Base-by-base conservation (phyloP, 2,888 invertebrate species). In the Lysandra coridon region DNA sequence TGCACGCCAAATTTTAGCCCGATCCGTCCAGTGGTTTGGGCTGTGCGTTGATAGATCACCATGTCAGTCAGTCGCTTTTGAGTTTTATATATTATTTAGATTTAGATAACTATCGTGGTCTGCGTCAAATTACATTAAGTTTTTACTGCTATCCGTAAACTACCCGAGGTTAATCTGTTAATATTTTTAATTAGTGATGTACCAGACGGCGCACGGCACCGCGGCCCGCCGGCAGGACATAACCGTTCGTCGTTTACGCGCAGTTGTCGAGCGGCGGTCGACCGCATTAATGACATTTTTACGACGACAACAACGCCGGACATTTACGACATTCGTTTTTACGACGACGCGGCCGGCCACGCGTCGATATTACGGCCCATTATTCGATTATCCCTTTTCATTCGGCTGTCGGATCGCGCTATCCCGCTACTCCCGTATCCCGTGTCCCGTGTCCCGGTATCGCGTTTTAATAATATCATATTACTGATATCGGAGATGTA, bases 271-370 rank as follows among this genome's bases (percentile, higher is more conserved):
- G 69, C 69, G 69, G 69, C 14, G 69, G 64, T 33, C 14, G 33
- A 69, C 69, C 69, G 69, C 69, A 69, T 10, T 69, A 69, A 33
- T 69, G 69, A 17, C 69, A 69, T 33, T 69, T 69, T 69, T 69
- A 69, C 33, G 69, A 69, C 30, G 30, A 69, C 69, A 69, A 69
- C 69, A 69, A 37, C 69, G 33, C 12, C 37, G 33, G 30, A 37
- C 69, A 69, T 69, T 69, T 5, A 69, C 69, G 69, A 69, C 69
- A 69, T 69, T 69, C 33, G 69, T 69, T 69, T 69, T 69, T 69
- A 69, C 69, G 69, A 69, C 69, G 33, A 33, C 14, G 69, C 14
- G 69, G 1, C 69, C 33, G 33, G 33, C 69, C 33, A 69, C 23
- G 69, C 69, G 37, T 69, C 69, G 69, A 33, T 69, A 14, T 33